Conservation (phyloP, 2,113 vertebrate genomes). For the Propithecus coquereli region DNA sequence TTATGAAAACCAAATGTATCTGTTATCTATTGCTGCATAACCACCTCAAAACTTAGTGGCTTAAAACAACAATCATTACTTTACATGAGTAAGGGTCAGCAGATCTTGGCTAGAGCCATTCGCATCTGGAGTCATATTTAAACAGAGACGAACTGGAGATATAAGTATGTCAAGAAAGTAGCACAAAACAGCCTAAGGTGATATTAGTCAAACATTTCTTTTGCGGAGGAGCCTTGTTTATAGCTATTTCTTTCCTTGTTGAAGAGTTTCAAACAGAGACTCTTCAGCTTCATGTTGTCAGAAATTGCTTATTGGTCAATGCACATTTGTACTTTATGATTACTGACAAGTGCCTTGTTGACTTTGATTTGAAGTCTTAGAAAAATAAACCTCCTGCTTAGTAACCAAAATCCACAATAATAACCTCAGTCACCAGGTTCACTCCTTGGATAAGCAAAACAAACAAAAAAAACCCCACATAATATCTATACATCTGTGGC, state of each 20-base stretch:
- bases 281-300: not conserved
- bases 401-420: not conserved
- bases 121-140: not conserved
- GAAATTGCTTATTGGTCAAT: not conserved
- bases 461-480: not conserved
- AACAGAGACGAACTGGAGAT: not conserved
- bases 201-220: not conserved
- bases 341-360: not conserved
- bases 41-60: not conserved
- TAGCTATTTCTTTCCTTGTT: not conserved
- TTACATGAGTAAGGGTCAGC: not conserved
- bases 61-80: not conserved
- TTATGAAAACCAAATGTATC: not conserved
- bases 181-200: not conserved
- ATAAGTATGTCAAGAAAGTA: not conserved
- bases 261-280: not conserved
- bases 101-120: not conserved
- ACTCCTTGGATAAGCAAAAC: not conserved
- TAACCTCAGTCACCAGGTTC: not conserved
- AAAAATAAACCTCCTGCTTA: not conserved
- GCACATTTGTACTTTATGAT: not conserved
- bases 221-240: not conserved
- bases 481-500: not conserved
- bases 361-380: not conserved
- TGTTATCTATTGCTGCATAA: not conserved